Evolutionary conservation across 2,113 vertebrate species (phyloP), one percentile per base, ranked within the genome.

Genomic region (Acanthochromis polyacanthus): DNA sequence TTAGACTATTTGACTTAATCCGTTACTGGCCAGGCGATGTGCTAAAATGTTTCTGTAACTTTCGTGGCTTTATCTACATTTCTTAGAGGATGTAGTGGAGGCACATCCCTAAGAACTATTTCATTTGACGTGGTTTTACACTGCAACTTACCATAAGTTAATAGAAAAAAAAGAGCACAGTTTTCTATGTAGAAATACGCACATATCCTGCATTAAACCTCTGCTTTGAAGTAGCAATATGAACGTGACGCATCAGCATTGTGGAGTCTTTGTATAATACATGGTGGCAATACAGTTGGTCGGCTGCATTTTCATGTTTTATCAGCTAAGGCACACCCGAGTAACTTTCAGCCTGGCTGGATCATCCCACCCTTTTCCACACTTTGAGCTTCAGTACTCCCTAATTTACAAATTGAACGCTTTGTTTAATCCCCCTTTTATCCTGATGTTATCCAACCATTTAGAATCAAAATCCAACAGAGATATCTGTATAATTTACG

Each of bases 401-500:
- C 71, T 78, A 78, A 79, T 90, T 83, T 79, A 83, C 74, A 83
- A 85, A 88, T 75, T 74, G 53, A 85, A 75, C 70, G 78, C 78
- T 77, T 82, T 79, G 83, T 83, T 88, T 85, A 88, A 88, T 90
- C 84, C 73, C 25, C 48, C 23, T 10, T 65, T 72, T 83, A 80
- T 90, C 81, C 85, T 68, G 60, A 77, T 65, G 40, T 78, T 77
- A 89, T 82, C 68, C 82, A 14, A 22, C 64, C 79, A 77, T 91
- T 91, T 87, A 93, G 57, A 80, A 46, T 64, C 51, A 69, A 80
- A 78, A 66, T 36, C 51, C 58, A 75, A 43, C 59, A 71, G 73
- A 72, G 66, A 74, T 62, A 75, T 78, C 57, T 57, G 51, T 64
- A 69, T 86, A 69, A 88, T 89, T 82, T 81, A 78, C 45, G 60